Evolutionary conservation across 1,140 invertebrate species (phyloP), one percentile per base, ranked within the genome.

Genomic region (Hormaphis cornu): DNA sequence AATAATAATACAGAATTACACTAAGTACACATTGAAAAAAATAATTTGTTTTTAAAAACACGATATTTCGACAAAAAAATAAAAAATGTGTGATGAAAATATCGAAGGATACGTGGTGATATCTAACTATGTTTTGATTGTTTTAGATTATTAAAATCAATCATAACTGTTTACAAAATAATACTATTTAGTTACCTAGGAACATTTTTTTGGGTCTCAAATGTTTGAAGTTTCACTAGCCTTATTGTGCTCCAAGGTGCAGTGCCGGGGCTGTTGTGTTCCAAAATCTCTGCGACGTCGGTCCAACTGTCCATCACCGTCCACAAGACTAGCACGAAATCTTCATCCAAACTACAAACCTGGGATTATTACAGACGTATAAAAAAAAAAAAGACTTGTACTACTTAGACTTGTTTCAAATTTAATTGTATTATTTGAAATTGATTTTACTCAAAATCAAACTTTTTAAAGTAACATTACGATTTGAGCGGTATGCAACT

Each of bases 321-420:
- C 61, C 61, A 66, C 10, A 66, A 28, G 14, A 9, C 16, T 8
- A 66, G n/a, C 10, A 48, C 44, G 5, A 66, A 66, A 16, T 66
- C 61, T 50, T 66, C 61, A 0, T 66, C 61, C 12, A 66, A 48
- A 48, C 61, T 66, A 20, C 61, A 66, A 20, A 66, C 12, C 61
- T 66, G 2, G 2, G 10, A 66, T n/a, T n/a, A n/a, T n/a, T n/a
- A n/a, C n/a, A n/a, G n/a, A n/a, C 6, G 10, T 50, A 46, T 3
- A 53, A 53, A 53, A 1, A 50, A 44, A 14, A 44, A 7, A 5
- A 7, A 22, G 22, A n/a, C 6, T 20, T 20, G 18, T 50, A 22
- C 10, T 6, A 33, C 30, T 6, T 9, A 9, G 30, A 6, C 30
- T 33, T 33, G 30, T 6, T 33, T 33, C 9, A 4, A 33, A 9